Base-by-base conservation (phyloP, 2,888 invertebrate genomes). In the Lasioglossum pauxillum region DNA sequence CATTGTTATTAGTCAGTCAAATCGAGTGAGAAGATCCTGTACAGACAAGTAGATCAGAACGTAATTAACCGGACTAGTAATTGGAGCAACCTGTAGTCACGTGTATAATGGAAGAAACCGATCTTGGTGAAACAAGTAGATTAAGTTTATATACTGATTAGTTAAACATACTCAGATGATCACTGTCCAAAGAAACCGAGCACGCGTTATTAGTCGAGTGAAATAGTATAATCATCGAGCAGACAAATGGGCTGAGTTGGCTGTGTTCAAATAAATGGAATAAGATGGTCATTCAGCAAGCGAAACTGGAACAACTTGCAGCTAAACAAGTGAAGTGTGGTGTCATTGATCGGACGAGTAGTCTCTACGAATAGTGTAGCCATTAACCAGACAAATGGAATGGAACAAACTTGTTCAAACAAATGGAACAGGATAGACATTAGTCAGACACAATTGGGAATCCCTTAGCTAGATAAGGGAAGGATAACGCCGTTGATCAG, bases 371-470 rank as follows among this genome's bases (percentile, higher is more conserved):
- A 57, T 57, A n/a, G 57, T 57, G 10, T 57, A 57, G n/a, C 57
- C 57, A 57, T 57, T 57, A 57, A 57, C n/a, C 57, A 57, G 57
- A 57, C 57, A n/a, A 57, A 57, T 57, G n/a, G 57, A 57, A 57
- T n/a, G n/a, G 57, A 57, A 57, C 57, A 57, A 57, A 57, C 8
- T n/a, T 57, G 57, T 57, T 57, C n/a, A n/a, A 57, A 57, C n/a
- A 12, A 57, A 12, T 57, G 10, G 57, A n/a, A n/a, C 10, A 12
- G 57, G 10, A 12, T 27, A 14, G 23, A 60, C 14, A 60, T 60
- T 27, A 16, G 60, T 60, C 60, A 1, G 60, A 60, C 60, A 5
- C 27, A 27, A 27, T 60, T 60, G 14, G 23, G n/a, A 57, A n/a
- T 57, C n/a, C 12, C 4, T n/a, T 57, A 57, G 57, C 57, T n/a